Conservation (phyloP, 1,140 invertebrate genomes). For the Drosophila melanica region DNA sequence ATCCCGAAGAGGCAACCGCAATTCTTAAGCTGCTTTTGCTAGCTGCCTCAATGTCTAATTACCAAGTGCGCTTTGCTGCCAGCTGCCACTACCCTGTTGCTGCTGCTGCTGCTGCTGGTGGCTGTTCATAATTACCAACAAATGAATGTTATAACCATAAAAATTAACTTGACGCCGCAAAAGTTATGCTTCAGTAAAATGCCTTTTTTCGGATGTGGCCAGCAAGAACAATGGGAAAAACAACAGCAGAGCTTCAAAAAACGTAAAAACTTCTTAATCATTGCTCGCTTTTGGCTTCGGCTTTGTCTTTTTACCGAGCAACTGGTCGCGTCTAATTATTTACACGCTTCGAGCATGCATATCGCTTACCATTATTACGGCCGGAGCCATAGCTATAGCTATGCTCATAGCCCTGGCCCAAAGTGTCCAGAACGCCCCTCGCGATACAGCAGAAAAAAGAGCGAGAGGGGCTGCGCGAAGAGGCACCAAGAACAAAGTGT, state of each 20-base stretch:
- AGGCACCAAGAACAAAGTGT: slow-evolving; percentile 56
- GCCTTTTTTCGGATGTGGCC: slow-evolving; percentile 45
- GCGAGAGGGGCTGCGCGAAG: not conserved
- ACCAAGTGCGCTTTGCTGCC: slow-evolving; percentile 65
- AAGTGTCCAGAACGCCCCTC: slow-evolving; percentile 51
- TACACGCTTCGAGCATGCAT: slow-evolving; percentile 77
- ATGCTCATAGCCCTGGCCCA: slow-evolving; percentile 44
- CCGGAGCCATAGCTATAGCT: slow-evolving; percentile 32
- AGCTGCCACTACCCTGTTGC: not conserved
- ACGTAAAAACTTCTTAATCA: slow-evolving; percentile 71
- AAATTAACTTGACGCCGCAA: slow-evolving; percentile 72
- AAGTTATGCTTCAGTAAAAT: slow-evolving; percentile 81
- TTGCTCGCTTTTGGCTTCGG: slow-evolving; percentile 26
- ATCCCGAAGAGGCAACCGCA: slow-evolving; percentile 30
- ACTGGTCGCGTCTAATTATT: slow-evolving; percentile 75
- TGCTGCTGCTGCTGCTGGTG: slow-evolving; percentile 8
- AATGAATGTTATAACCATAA: slow-evolving; percentile 81
- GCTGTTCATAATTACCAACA: slow-evolving; percentile 76
- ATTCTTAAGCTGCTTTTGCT: slow-evolving; percentile 57
- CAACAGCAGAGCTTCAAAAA: slow-evolving; percentile 19
- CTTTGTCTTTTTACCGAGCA: slow-evolving; percentile 46
- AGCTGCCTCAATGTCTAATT: slow-evolving; percentile 76
- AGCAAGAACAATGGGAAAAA: slow-evolving; percentile 26
- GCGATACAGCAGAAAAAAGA: too few relatives aligned
- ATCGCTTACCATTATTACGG: slow-evolving; percentile 71